Base-by-base conservation (phyloP, 2,888 invertebrate species). In the Zeuzera pyrina region DNA sequence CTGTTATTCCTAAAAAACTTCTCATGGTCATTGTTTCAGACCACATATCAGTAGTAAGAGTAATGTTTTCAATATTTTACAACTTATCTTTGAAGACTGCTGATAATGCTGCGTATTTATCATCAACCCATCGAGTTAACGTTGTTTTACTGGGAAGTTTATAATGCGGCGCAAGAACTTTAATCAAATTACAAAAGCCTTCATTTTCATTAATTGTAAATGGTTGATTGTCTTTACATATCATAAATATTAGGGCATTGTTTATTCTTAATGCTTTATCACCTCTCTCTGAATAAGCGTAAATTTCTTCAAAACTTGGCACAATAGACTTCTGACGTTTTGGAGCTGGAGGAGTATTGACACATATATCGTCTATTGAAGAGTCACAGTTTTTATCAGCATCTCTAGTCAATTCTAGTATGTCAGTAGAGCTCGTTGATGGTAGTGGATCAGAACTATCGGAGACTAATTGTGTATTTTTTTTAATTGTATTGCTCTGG, bases 1-100 rank as follows among this genome's bases (percentile, higher is more conserved):
- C n/a, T n/a, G n/a, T n/a, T n/a, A n/a, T n/a, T n/a, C n/a, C n/a
- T n/a, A n/a, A n/a, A n/a, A n/a, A n/a, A n/a, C n/a, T n/a, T n/a
- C n/a, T n/a, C n/a, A n/a, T n/a, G n/a, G n/a, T n/a, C 38, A 49
- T 41, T 21, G 47, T 47, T 29, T 55, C 51, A 23, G 51, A 35
- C 56, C 52, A 55, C 27, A 55, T 43, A 34, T 55, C 50, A 12
- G 43, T 49, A 19, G 52, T 54, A 23, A 51, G 32, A 23, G 49
- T 47, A 25, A 47, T 0, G 25, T 45, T 14, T 42, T 44, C 43
- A 33, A 45, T 30, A 41, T 25, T 38, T 29, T 27, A 30, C 15
- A 47, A 23, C 27, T 42, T 40, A 4, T 8, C 19, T 42, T 45
- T 48, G 3, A 48, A 32, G n/a, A 41, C 31, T 29, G 29, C 30